Evolutionary conservation across 2,113 vertebrate species (phyloP).

Genomic region (Mus pahari): DNA sequence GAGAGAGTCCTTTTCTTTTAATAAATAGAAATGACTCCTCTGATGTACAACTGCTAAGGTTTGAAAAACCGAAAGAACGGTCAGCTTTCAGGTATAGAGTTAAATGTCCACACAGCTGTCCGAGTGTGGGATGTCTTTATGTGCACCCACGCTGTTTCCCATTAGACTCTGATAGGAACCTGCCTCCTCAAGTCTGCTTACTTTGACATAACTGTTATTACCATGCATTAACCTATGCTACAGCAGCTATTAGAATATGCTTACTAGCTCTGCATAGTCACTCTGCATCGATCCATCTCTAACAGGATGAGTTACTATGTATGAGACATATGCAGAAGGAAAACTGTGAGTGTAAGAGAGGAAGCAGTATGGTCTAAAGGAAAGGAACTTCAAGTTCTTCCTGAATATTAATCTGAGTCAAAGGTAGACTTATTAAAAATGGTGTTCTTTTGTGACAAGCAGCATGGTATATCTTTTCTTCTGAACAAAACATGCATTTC

Average conservation of each 20-base stretch:
- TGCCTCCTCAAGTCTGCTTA: constrained; percentile 57
- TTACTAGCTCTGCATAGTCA: neutral
- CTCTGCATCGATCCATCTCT: neutral
- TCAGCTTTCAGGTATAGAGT: constrained; percentile 23
- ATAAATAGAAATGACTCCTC: neutral
- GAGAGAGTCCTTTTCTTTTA: constrained; percentile 19
- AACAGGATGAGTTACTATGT: neutral
- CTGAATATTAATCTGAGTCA: constrained; percentile 36
- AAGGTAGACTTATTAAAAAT: constrained; percentile 21
- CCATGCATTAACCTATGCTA: neutral
- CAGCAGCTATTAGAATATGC: neutral
- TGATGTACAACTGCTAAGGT: neutral
- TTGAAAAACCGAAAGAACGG: neutral
- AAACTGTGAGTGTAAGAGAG: neutral
- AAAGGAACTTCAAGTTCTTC: constrained; percentile 55
- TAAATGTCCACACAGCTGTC: neutral
- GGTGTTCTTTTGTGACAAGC: neutral
- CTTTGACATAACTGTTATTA: constrained; percentile 63
- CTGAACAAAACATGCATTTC: constrained; percentile 34
- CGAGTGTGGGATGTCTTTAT: neutral
- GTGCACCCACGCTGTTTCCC: constrained; percentile 40
- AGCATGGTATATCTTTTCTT: constrained; percentile 32
- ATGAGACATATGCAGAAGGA: neutral
- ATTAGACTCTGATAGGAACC: neutral
- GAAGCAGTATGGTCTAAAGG: accelerated